Percentiles rank a stretch among this genome's conserved stretches.
These are phyloP conservation scores for Drymonia ruficornis DNA, from an alignment of 2,888 invertebrate species.

Conservation along the genomic window DNA sequence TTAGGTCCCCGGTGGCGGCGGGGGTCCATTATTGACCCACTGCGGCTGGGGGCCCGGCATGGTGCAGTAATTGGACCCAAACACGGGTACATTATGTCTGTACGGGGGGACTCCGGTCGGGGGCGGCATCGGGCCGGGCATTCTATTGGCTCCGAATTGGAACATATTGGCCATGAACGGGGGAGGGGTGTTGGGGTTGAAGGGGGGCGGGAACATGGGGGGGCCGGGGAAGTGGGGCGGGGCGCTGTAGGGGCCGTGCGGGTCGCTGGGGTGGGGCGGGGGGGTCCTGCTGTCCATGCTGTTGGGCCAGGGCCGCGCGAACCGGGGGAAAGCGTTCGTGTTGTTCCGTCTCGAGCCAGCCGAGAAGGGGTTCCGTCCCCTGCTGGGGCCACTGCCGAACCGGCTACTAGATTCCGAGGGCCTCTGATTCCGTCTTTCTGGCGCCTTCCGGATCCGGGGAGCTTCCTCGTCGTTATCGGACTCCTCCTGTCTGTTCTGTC, in stretches of 20 bases:
- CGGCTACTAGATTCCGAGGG: constrained; percentile 74
- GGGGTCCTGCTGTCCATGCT: constrained; percentile 51
- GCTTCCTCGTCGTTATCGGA: constrained; percentile 59
- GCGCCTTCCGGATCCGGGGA: constrained; percentile 54
- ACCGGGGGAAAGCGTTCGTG: constrained; percentile 51
- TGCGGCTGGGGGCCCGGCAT: constrained; percentile 55
- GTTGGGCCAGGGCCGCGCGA: constrained; percentile 51
- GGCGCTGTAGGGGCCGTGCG: constrained; percentile 39
- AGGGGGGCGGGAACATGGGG: constrained; percentile 55
- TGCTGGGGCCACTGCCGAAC: constrained; percentile 68
- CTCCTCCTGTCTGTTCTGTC: constrained; percentile 50
- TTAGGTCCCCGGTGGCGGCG: constrained; percentile 76
- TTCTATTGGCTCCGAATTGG: constrained; percentile 56
- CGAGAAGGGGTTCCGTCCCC: constrained; percentile 65
- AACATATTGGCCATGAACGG: constrained; percentile 47
- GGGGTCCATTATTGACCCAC: constrained; percentile 63
- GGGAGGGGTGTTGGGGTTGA: constrained; percentile 42
- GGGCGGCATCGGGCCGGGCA: constrained; percentile 47
- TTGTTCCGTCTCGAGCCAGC: constrained; percentile 55
- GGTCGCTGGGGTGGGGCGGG: constrained; percentile 50
- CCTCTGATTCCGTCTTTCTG: constrained; percentile 67
- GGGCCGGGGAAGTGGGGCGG: constrained; percentile 49
- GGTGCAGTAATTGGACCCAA: constrained; percentile 57
- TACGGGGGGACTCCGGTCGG: constrained; percentile 42
- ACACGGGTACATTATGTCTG: constrained; percentile 53